phyloP scores from a whole-genome alignment of 2,797 vertebrate species.

The Manis crassicaudata region DNA sequence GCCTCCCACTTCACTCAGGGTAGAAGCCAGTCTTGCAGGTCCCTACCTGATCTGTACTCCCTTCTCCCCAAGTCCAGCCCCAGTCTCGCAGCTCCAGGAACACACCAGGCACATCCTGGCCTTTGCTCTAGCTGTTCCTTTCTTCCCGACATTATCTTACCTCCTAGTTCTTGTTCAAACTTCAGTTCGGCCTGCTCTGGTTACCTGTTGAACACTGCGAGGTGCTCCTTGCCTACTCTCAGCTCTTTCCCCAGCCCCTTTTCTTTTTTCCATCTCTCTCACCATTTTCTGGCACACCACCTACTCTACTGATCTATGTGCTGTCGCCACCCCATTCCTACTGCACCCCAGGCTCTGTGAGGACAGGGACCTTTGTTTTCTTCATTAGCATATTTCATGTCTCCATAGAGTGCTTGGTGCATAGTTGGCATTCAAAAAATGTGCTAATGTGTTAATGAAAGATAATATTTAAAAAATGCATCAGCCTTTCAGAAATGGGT shows the following conservation, averaged over 20 bases:
- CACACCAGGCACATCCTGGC: background rate
- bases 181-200: background rate
- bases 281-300: background rate
- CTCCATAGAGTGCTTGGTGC: background rate
- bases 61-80: too few species aligned
- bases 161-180: background rate
- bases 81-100: background rate
- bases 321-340: fast-evolving
- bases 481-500: background rate
- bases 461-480: background rate
- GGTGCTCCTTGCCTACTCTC: background rate
- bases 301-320: background rate
- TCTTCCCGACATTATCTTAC: background rate
- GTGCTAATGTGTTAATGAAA: background rate
- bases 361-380: background rate
- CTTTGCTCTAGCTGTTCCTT: background rate
- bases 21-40: background rate
- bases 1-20: background rate
- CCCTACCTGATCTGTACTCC: fast-evolving
- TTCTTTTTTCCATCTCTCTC: background rate
- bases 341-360: background rate
- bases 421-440: background rate
- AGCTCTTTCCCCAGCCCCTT: background rate
- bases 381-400: background rate
- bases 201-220: background rate